Conservation (phyloP, 2,888 invertebrate genomes). For the Salpingus planirostris region DNA sequence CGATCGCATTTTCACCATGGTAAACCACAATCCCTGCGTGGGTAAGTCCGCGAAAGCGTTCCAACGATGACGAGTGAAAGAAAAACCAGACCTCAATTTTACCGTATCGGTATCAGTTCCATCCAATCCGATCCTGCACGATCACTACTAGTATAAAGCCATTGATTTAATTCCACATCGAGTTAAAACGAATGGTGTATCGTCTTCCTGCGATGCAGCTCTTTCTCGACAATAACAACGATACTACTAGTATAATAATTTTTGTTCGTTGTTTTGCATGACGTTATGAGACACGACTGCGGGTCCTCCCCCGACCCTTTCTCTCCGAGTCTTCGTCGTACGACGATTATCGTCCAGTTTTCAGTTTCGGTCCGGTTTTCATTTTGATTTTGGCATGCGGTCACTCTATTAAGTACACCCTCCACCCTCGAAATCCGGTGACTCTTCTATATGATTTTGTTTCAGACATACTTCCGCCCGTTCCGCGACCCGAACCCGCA, state of each 20-base stretch:
- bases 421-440: no score
- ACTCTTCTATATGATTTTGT: constrained; percentile 37
- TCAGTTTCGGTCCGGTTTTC: constrained; percentile 1
- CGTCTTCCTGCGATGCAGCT: constrained; percentile 8
- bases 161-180: constrained; percentile 14
- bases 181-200: constrained; percentile 8
- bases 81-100: constrained; percentile 3
- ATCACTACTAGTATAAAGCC: constrained; percentile 12
- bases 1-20: constrained; percentile 78
- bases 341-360: no score
- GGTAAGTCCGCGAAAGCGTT: constrained; percentile 55
- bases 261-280: constrained; percentile 8
- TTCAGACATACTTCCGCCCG: constrained; percentile 50
- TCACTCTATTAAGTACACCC: not conserved
- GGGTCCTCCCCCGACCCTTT: no score
- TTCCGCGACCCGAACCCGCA: constrained; percentile 51
- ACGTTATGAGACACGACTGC: no score
- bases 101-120: constrained; percentile 8
- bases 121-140: constrained; percentile 15
- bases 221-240: constrained; percentile 2
- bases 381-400: not conserved
- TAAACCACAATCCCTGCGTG: constrained; percentile 90
- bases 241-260: no score
- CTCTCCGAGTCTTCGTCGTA: no score
- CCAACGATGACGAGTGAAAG: no score